Evolutionary conservation across 35 echinoderm and acorn worm genomes (phyloP).

Genomic region (Ophiothrix spiculata): DNA sequence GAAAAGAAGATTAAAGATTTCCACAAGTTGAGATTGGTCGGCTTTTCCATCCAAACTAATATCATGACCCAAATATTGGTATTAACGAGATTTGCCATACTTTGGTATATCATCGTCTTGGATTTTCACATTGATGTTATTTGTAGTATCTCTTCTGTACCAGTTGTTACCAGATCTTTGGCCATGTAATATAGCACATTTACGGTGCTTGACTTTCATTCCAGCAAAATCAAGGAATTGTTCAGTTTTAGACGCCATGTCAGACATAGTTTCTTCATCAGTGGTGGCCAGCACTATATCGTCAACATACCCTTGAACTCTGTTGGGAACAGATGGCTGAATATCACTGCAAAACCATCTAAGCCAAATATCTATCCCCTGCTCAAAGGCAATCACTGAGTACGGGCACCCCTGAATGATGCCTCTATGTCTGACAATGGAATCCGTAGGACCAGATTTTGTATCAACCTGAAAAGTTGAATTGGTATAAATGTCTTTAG

Average conservation of each 20-base stretch:
- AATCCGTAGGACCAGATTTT: neutral
- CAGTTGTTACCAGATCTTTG: neutral
- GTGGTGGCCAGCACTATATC: neutral
- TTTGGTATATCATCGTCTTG: neutral
- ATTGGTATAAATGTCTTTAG: neutral
- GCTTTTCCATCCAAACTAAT: too few species aligned
- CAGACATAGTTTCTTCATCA: neutral
- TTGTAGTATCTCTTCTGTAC: neutral
- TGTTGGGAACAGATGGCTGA: neutral
- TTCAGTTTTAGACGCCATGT: neutral
- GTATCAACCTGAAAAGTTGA: neutral
- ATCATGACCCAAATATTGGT: neutral
- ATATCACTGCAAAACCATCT: neutral
- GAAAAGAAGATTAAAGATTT: too few species aligned
- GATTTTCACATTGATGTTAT: neutral
- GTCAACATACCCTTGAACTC: neutral
- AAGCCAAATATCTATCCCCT: neutral
- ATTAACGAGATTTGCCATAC: neutral
- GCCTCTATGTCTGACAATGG: conserved; percentile 11
- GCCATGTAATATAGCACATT: neutral
- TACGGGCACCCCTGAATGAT: conserved; percentile 1
- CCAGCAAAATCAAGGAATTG: neutral
- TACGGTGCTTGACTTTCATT: conserved; percentile 4
- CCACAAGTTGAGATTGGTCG: too few species aligned
- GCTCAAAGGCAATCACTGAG: neutral